Conservation (phyloP, 2,113 vertebrate species). For the Bos taurus region ARS-UCD2.0 NC_037336.1:90108501-90109000, state of each 20-base stretch:
- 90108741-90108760: background rate
- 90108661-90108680: background rate
- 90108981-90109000: background rate
- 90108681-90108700: background rate
- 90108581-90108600: background rate
- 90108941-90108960: background rate
- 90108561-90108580: background rate
- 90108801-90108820: background rate
- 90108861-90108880: background rate
- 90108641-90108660: background rate
- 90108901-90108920: background rate
- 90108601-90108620: background rate
- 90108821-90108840: background rate
- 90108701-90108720: background rate
- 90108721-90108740: too few relatives aligned
- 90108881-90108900: background rate
- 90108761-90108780: background rate
- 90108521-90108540: too few relatives aligned
- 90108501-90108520: too few relatives aligned
- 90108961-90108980: constrained; percentile 1
- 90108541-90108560: too few relatives aligned
- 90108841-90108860: background rate
- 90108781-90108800: background rate
- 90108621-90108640: background rate
- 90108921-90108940: background rate